Evolutionary conservation across 2,888 invertebrate genomes (phyloP), one percentile per base, ranked within the genome.

Genomic region (Platynereis dumerilii): DNA sequence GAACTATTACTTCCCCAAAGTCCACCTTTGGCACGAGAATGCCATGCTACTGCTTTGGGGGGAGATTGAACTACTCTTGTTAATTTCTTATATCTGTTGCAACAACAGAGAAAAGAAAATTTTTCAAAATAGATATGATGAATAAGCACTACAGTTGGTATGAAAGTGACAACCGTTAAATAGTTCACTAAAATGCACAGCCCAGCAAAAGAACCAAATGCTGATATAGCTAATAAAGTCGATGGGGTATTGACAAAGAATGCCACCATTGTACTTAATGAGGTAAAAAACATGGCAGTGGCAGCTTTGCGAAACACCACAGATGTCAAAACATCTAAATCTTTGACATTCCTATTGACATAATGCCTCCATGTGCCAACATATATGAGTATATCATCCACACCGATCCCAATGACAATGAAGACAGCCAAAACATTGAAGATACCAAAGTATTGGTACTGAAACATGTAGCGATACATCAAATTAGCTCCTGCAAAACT

Each of bases 361-460:
- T 78, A 74, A 5, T 73, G 72, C 22, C 78, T 69, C 81, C 81
- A 81, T 1, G 77, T 78, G 62, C 80, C 81, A 53, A 74, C 75
- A 64, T 79, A 82, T 27, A 82, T 78, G 69, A 81, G 81, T 22
- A 82, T 70, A 65, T 81, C 78, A 62, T 81, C 81, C 7, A 79
- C 78, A 20, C 81, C 81, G 45, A 81, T 79, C 17, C 80, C 80
- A 2, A 82, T 75, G 26, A 82, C 79, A 53, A 82, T 78, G 67
- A 82, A 82, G n/a, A 82, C 69, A n/a, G 80, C 73, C 24, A 82
- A 73, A 1, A 80, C 76, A 64, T 82, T 78, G 65, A 82, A 80
- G 58, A 80, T 76, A 42, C 82, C 82, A 64, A 82, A 80, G 72
- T 70, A 70, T 1, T 63, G 57, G 48, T 26, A 59, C 10, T 59